Percentiles rank a stretch among this genome's conserved stretches.
Conservation (phyloP, 1,140 invertebrate genomes). For the Oscheius sp. region DNA sequence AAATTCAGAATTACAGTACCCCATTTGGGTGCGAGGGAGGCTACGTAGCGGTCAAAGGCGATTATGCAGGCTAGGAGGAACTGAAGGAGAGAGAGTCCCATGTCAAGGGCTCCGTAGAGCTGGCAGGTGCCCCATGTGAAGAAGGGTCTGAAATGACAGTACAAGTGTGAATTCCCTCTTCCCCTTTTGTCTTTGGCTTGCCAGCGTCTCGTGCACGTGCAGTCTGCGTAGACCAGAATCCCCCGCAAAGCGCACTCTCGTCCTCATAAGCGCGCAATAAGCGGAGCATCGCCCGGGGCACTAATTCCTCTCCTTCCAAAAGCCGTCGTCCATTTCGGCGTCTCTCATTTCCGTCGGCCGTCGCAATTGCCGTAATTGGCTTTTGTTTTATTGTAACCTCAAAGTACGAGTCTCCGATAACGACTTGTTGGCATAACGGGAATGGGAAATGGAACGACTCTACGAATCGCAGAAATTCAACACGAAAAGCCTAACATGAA, state of each 20-base stretch:
- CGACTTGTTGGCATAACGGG: neutral
- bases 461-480: too few species aligned
- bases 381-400: neutral
- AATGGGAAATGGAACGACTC: too few species aligned
- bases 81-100: slow-evolving; percentile 22
- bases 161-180: too few species aligned
- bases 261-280: neutral
- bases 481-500: too few species aligned
- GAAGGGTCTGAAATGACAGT: slow-evolving; percentile 11
- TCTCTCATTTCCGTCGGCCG: neutral
- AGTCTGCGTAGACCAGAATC: neutral
- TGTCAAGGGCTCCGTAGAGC: slow-evolving; percentile 27
- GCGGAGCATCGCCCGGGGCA: neutral
- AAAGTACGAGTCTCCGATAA: neutral
- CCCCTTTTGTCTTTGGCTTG: neutral
- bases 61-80: slow-evolving; percentile 28
- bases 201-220: neutral
- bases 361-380: too few species aligned
- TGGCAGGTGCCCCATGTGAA: slow-evolving; percentile 13
- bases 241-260: neutral
- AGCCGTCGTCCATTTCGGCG: neutral
- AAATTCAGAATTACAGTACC: neutral
- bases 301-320: neutral
- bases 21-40: slow-evolving; percentile 31
- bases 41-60: slow-evolving; percentile 36